Evolutionary conservation across 2,113 vertebrate genomes (phyloP).

Genomic region (Mesocricetus auratus): DNA sequence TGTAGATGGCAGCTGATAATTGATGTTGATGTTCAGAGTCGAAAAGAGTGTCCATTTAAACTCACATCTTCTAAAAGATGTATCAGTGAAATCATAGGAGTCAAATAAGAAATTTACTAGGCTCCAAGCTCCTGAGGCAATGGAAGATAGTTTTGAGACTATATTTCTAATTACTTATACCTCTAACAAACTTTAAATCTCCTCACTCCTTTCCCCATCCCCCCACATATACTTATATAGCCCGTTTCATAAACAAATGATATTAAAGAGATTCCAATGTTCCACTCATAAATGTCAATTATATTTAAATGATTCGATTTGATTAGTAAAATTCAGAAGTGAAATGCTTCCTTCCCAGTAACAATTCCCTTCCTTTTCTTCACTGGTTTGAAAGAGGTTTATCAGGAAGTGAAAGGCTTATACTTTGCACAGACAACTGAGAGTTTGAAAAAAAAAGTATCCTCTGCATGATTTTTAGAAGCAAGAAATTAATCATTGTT

Average conservation of each 20-base stretch:
- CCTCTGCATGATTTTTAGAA: background rate
- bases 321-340: background rate
- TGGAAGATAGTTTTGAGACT: background rate
- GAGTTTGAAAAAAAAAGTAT: background rate
- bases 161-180: background rate
- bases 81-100: background rate
- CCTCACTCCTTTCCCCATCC: background rate
- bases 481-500: background rate
- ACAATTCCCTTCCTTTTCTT: background rate
- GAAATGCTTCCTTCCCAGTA: background rate
- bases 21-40: background rate
- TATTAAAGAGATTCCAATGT: background rate
- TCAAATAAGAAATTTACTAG: background rate
- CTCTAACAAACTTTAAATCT: background rate
- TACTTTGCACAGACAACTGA: background rate
- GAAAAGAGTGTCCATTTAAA: background rate
- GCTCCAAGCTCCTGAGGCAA: background rate
- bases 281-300: background rate
- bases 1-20: background rate
- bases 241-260: background rate
- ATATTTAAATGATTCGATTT: background rate
- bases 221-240: no score
- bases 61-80: conserved; percentile 4
- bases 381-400: background rate
- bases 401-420: background rate